Percentiles rank a stretch among this genome's conserved stretches.
Conservation (phyloP, 2,888 invertebrate species). For the Eudasyphora cyanicolor region DNA sequence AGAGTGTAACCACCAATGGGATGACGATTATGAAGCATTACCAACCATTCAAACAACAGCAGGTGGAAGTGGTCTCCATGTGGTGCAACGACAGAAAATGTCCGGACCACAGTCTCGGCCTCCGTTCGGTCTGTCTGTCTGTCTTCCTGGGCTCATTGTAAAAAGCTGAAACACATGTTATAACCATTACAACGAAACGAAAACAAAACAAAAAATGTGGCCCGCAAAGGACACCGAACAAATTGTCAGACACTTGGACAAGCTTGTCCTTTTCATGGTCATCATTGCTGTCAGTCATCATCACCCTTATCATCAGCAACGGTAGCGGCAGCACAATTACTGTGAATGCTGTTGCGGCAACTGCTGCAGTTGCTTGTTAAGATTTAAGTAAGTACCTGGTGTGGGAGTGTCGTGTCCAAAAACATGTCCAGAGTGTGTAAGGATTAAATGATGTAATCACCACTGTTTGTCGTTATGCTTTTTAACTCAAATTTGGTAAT, state of each 20-base stretch:
- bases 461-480: not conserved
- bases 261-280: slow-evolving; percentile 71
- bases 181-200: not conserved
- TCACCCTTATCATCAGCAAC: slow-evolving; percentile 19
- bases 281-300: slow-evolving; percentile 69
- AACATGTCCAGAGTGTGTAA: slow-evolving; percentile 11
- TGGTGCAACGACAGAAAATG: not conserved
- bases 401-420: not conserved
- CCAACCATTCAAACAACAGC: not conserved
- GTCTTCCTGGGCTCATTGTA: not conserved
- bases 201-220: not conserved
- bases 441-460: not conserved
- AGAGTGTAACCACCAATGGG: too few species aligned
- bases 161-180: slow-evolving; percentile 4
- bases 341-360: not conserved
- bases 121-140: too few species aligned
- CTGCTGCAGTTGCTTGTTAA: not conserved
- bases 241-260: slow-evolving; percentile 28
- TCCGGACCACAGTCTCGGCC: not conserved
- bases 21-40: too few species aligned
- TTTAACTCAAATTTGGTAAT: not conserved
- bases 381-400: not conserved
- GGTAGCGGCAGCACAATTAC: not conserved
- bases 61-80: not conserved
- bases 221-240: not conserved